A percentile compares a stretch with the other conserved stretches of the same genome.
These are phyloP conservation scores for Pemphigus obesinymphae DNA, from an alignment of 1,140 invertebrate genomes.

Conservation along the genomic window DNA sequence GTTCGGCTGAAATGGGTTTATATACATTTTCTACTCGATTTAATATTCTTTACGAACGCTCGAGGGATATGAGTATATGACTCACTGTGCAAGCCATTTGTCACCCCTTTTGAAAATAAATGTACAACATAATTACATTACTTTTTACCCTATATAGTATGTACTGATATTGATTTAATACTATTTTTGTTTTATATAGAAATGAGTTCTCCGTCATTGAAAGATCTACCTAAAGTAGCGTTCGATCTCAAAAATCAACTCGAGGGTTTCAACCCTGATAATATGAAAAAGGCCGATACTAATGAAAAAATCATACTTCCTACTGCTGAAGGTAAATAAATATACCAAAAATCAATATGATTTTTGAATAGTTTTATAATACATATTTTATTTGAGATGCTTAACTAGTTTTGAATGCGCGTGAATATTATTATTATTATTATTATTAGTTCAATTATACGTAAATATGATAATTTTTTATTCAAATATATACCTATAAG, in stretches of 20 bases:
- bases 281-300: conserved; percentile 77
- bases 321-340: conserved; percentile 72
- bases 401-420: background rate
- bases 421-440: too few species aligned
- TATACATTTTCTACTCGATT: background rate
- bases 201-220: conserved; percentile 60
- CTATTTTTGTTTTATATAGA: background rate
- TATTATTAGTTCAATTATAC: too few species aligned
- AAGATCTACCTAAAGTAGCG: conserved; percentile 84
- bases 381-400: background rate
- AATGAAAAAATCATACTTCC: conserved; percentile 83
- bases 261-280: conserved; percentile 76
- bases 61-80: background rate
- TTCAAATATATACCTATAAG: too few species aligned
- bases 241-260: conserved; percentile 80
- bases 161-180: background rate
- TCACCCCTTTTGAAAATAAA: background rate
- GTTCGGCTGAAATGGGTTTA: background rate
- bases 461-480: too few species aligned
- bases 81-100: background rate
- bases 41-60: background rate
- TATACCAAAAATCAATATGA: background rate
- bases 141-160: background rate
- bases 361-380: background rate
- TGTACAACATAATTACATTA: background rate